Percentiles rank a stretch among this genome's conserved stretches.
Evolutionary conservation across 2,888 invertebrate species (phyloP).

Genomic region (Drosophila putrida): DNA sequence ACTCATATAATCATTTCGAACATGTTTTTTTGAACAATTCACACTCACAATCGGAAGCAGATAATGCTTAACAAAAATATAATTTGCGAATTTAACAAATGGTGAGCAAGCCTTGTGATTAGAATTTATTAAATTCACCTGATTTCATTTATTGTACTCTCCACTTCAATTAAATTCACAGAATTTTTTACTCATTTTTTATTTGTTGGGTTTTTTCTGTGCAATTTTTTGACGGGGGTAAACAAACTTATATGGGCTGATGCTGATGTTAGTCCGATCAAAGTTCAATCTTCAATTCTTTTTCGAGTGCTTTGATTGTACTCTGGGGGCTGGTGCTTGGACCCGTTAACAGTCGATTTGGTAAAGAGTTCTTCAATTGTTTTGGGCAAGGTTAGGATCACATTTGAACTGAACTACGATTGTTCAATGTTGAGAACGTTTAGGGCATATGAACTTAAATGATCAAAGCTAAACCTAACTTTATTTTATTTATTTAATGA

Average conservation of each 20-base stretch:
- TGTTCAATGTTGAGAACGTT: slow-evolving; percentile 13
- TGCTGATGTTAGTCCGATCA: slow-evolving; percentile 49
- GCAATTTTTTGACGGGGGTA: slow-evolving; percentile 9
- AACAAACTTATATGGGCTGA: slow-evolving; percentile 59
- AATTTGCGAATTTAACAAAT: slow-evolving; percentile 58
- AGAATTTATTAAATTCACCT: slow-evolving; percentile 70
- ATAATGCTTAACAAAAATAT: slow-evolving; percentile 47
- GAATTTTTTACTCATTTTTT: slow-evolving; percentile 27
- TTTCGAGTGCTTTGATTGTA: slow-evolving; percentile 26
- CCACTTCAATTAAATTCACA: slow-evolving; percentile 39
- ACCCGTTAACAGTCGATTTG: slow-evolving; percentile 21
- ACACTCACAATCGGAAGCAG: slow-evolving; percentile 44
- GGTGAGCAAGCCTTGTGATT: slow-evolving; percentile 42
- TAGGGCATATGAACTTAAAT: neutral
- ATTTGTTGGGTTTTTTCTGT: neutral
- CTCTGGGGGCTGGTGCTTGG: slow-evolving; percentile 26
- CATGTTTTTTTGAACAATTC: neutral
- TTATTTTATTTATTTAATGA: too few relatives aligned
- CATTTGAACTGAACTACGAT: slow-evolving; percentile 1
- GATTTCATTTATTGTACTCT: slow-evolving; percentile 59
- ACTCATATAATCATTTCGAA: slow-evolving; percentile 15
- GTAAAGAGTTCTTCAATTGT: slow-evolving; percentile 1
- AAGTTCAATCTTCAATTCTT: slow-evolving; percentile 40
- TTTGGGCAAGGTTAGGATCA: slow-evolving; percentile 66
- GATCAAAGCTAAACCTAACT: too few relatives aligned